Evolutionary conservation across 2,113 vertebrate genomes (phyloP).

Genomic region (Sporophila hypoxantha): DNA sequence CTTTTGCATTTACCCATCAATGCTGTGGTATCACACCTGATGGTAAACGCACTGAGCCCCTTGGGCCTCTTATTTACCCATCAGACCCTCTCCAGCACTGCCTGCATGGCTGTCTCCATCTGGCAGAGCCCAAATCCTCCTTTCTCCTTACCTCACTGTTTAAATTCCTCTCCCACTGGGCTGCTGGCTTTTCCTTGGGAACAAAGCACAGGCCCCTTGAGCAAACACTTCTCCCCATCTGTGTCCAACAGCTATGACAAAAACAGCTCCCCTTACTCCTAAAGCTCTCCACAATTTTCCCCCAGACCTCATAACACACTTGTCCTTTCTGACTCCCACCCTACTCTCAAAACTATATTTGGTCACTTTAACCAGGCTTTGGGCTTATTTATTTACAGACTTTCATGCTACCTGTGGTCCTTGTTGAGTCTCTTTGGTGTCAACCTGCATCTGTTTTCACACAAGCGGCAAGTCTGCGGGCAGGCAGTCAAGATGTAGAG

Average conservation of each 20-base stretch:
- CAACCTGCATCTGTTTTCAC: background rate
- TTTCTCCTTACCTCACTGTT: conserved; percentile 3
- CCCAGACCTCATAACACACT: background rate
- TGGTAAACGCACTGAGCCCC: background rate
- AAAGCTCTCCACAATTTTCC: background rate
- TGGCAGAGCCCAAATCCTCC: conserved; percentile 5
- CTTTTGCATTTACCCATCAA: background rate
- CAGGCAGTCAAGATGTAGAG: background rate
- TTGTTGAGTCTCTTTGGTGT: background rate
- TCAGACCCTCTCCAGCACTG: background rate
- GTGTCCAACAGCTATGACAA: background rate
- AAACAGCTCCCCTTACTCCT: background rate
- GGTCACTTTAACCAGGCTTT: background rate
- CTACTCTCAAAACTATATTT: background rate
- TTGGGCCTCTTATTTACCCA: background rate
- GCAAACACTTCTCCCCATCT: conserved; percentile 9
- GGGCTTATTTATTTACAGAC: background rate
- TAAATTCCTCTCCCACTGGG: conserved; percentile 17
- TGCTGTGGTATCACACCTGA: background rate
- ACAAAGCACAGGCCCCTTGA: background rate
- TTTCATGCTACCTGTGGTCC: background rate
- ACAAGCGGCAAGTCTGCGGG: background rate
- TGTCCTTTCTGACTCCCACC: background rate
- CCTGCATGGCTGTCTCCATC: background rate
- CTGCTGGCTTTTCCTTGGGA: background rate